Evolutionary conservation across 2,888 invertebrate genomes (phyloP), one percentile per base, ranked within the genome.

Genomic region (Smittia sp.): DNA sequence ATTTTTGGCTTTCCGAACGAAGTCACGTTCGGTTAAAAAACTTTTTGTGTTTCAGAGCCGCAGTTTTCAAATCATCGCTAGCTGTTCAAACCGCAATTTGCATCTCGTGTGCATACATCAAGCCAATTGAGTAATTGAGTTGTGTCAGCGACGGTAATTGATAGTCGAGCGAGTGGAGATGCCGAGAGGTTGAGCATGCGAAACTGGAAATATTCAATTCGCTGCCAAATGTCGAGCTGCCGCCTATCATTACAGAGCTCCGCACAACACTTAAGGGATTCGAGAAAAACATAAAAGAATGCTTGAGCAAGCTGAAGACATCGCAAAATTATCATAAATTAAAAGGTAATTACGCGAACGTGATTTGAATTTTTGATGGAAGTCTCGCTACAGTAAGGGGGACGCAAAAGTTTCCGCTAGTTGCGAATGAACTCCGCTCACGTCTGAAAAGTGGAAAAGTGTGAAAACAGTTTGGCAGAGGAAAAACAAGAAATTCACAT

Each of bases 311-410:
- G n/a, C n/a, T n/a, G n/a, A n/a, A n/a, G n/a, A n/a, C n/a, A n/a
- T n/a, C n/a, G n/a, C n/a, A n/a, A 24, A 70, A 70, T 70, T 70
- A 32, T 70, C 70, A 54, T 70, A 58, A 70, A 58, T 58, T 58
- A 70, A 70, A 70, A 32, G 20, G 22, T 70, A 58, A 54, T 70
- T 70, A 70, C 46, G 18, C 9, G 54, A 70, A 70, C 70, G 70
- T 70, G 70, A 70, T 54, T 70, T 54, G 7, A 70, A 70, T 70
- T 52, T n/a, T 70, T 38, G 25, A 68, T 58, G 15, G 15, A 46
- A 46, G 15, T 11, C 15, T 15, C 46, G 32, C 32, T 32, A 6
- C 4, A 32, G 52, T 11, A 58, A 3, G 1, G 13, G 22, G 24
- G 58, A 58, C 22, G 58, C 3, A 24, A 58, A 24, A 58, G 24